Percentiles rank a stretch among this genome's conserved stretches.
Evolutionary conservation across 2,888 invertebrate species (phyloP).

Genomic region (Hoplodrina blanda): DNA sequence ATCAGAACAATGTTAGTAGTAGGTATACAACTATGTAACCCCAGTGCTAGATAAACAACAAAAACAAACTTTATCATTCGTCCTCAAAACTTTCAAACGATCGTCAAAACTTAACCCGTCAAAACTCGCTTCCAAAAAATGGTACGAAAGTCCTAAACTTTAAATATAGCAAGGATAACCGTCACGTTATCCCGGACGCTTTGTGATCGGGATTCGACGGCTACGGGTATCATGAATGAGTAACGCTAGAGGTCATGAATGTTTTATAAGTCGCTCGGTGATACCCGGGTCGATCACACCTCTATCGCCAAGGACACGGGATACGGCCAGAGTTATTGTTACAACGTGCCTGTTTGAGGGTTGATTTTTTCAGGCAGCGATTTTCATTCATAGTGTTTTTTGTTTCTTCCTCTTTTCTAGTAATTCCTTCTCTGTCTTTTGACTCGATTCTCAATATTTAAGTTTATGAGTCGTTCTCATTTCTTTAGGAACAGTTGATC

Average conservation of each 20-base stretch:
- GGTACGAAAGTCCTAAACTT: conserved; percentile 52
- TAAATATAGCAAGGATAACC: conserved; percentile 64
- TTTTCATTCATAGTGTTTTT: conserved; percentile 11
- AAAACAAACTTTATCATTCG: conserved; percentile 5
- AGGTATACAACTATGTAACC: neutral
- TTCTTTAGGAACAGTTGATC: too few species aligned
- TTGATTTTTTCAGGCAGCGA: conserved; percentile 21
- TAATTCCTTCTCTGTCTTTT: too few species aligned
- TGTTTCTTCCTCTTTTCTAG: neutral
- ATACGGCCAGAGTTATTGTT: conserved; percentile 54
- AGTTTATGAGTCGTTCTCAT: too few species aligned
- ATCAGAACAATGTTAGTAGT: neutral
- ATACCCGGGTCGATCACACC: conserved; percentile 77
- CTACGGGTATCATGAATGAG: conserved; percentile 83
- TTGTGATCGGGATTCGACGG: conserved; percentile 70
- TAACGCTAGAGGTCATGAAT: conserved; percentile 84
- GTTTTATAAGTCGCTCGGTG: conserved; percentile 83
- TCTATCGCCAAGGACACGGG: conserved; percentile 63
- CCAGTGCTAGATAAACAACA: conserved; percentile 7
- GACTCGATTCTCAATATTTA: too few species aligned
- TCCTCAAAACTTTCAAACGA: conserved; percentile 32
- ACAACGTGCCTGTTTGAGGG: conserved; percentile 32
- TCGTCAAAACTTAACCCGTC: conserved; percentile 38
- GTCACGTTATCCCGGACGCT: conserved; percentile 65
- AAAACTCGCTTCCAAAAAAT: conserved; percentile 44